These are phyloP conservation scores for Hypanus sabinus DNA, from an alignment of 2,113 vertebrate species.

Conservation along the genomic window DNA sequence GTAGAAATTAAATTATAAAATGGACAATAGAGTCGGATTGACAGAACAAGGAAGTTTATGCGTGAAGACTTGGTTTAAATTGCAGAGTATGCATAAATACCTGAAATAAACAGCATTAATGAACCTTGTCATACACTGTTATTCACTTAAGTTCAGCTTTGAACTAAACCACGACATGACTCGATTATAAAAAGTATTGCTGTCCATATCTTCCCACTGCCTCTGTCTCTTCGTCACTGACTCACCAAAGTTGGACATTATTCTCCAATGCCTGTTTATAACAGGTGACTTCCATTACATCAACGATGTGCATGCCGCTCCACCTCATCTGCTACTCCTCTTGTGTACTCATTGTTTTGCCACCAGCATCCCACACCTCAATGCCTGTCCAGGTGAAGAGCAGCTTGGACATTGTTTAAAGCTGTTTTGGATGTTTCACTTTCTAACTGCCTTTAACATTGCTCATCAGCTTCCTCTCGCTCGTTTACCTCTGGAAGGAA, in stretches of 20 bases:
- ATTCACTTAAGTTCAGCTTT: no score
- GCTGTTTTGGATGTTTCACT: background rate
- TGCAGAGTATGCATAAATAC: no score
- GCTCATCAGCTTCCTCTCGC: background rate
- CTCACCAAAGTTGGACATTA: background rate
- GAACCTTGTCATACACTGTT: no score
- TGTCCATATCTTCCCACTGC: background rate
- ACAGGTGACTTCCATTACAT: background rate
- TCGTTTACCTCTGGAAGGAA: background rate
- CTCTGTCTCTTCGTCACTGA: background rate
- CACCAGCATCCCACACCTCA: background rate
- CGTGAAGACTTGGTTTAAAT: no score
- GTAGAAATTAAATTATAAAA: no score
- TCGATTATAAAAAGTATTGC: no score
- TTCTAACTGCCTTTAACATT: background rate
- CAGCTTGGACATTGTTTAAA: background rate
- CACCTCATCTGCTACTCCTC: background rate
- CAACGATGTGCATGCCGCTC: background rate
- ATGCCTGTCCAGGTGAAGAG: background rate
- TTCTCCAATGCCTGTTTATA: background rate
- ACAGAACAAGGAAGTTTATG: no score
- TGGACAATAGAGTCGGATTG: no score
- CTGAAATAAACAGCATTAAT: no score
- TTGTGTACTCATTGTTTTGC: background rate
- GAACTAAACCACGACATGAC: no score